Conservation (phyloP, 2,888 invertebrate species). For the Nemoura dubitans region DNA sequence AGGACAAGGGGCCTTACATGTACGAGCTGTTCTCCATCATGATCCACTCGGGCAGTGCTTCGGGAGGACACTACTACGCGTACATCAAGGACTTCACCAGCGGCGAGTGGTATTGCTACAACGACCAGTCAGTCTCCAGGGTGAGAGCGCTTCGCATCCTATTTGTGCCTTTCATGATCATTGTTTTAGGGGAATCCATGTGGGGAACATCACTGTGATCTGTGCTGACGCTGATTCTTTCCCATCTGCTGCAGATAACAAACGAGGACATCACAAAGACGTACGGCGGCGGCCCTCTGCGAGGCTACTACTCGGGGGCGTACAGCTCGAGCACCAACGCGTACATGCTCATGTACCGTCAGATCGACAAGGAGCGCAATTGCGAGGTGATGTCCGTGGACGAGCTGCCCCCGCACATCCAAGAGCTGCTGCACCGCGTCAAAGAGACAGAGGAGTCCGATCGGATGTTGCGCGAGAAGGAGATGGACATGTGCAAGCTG, state of each 20-base stretch:
- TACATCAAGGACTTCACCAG: slow-evolving; percentile 84
- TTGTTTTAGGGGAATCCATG: neutral
- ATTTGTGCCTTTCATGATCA: no score
- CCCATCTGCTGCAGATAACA: slow-evolving; percentile 67
- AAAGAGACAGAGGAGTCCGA: slow-evolving; percentile 71
- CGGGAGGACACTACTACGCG: slow-evolving; percentile 91
- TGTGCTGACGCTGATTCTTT: no score
- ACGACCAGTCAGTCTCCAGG: slow-evolving; percentile 82
- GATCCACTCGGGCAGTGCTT: slow-evolving; percentile 91
- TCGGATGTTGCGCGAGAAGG: slow-evolving; percentile 66
- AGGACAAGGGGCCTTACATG: slow-evolving; percentile 72
- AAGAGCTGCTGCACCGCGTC: slow-evolving; percentile 52
- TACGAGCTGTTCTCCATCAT: slow-evolving; percentile 92
- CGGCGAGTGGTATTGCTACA: slow-evolving; percentile 86
- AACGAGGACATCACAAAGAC: slow-evolving; percentile 83
- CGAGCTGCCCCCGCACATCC: slow-evolving; percentile 81
- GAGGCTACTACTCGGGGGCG: slow-evolving; percentile 75
- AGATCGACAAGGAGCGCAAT: slow-evolving; percentile 73
- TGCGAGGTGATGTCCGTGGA: slow-evolving; percentile 69
- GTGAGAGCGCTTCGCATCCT: slow-evolving; percentile 64
- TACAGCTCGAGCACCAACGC: slow-evolving; percentile 87
- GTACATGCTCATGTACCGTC: slow-evolving; percentile 91
- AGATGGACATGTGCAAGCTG: slow-evolving; percentile 70
- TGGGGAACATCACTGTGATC: no score
- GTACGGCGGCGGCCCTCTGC: slow-evolving; percentile 76